Evolutionary conservation across 2,888 invertebrate genomes (phyloP), one percentile per base, ranked within the genome.

Genomic region (Drosophila prolongata): DNA sequence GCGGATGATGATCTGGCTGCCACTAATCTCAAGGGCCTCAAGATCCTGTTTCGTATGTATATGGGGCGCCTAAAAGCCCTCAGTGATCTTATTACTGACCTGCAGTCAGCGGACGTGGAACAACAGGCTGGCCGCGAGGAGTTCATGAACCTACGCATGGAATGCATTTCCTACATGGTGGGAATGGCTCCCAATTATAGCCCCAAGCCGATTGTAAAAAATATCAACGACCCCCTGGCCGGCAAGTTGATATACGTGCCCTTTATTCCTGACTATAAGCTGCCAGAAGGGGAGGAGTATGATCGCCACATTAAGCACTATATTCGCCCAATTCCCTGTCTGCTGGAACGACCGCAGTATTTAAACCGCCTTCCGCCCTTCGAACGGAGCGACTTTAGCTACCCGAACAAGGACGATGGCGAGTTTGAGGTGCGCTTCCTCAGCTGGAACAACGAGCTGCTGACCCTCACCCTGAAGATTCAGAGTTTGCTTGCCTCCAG

Each of bases 1-100:
- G 78, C 76, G 5, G 88, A 89, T 14, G 79, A 78, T 35, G 87
- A 83, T 64, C 6, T 64, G 54, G 72, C 76, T 27, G 91, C 89
- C 66, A 89, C 81, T 0, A 91, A 91, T 76, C 76, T 90, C 1
- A 92, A 92, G 69, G 95, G 94, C 0, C 93, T 95, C 58, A 95
- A 94, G 81, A 92, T 95, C 53, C 89, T 95, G 16, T 94, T 95
- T 24, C 92, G 95, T 53, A 94, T 95, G 59, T 95, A 95, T 78
- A 91, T 95, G 78, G 93, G 93, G 0, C 93, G 93, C 69, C 77
- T 94, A 2, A 92, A 92, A 65, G 86, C 89, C 0, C 76, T 91
- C 8, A 90, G 90, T 73, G 90, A 90, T 78, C 81, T 90, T 24
- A 89, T 89, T n/a, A 87, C 80, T 0, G 91, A 90, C 46, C 68